phyloP scores from a whole-genome alignment of 2,888 invertebrate genomes.

The Sarcophaga subvicina region DNA sequence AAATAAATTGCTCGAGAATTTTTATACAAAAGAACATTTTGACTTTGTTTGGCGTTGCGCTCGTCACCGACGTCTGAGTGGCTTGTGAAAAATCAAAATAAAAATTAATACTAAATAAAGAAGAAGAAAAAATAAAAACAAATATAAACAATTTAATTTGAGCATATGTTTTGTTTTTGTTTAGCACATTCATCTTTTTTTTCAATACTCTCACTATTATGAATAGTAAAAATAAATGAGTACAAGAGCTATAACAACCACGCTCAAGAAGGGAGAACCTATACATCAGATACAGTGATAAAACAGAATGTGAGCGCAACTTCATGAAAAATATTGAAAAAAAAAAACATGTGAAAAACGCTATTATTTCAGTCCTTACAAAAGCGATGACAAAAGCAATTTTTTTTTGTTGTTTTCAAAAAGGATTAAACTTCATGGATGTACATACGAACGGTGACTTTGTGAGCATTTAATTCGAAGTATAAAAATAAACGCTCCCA shows the following conservation, averaged over 20 bases:
- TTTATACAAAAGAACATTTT: conserved; percentile 57
- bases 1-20: conserved; percentile 41
- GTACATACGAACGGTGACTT: too few relatives aligned
- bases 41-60: conserved; percentile 23
- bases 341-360: too few relatives aligned
- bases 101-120: conserved; percentile 3
- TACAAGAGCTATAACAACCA: conserved; percentile 16
- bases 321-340: neutral
- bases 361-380: neutral
- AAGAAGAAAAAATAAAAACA: conserved; percentile 43
- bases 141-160: conserved; percentile 25
- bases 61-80: conserved; percentile 33
- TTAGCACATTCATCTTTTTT: conserved; percentile 4
- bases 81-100: conserved; percentile 29
- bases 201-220: conserved; percentile 38
- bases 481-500: too few relatives aligned
- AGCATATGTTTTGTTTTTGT: conserved; percentile 24
- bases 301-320: too few relatives aligned
- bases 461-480: too few relatives aligned
- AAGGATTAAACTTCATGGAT: too few relatives aligned
- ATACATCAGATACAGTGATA: too few relatives aligned
- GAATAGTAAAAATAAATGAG: conserved; percentile 44
- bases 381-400: neutral
- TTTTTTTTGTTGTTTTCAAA: too few relatives aligned
- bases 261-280: conserved; percentile 8